A percentile compares a stretch with the other conserved stretches of the same genome.
These are phyloP conservation scores for Abrostola triplasia DNA, from an alignment of 2,888 invertebrate genomes.

Conservation along the genomic window DNA sequence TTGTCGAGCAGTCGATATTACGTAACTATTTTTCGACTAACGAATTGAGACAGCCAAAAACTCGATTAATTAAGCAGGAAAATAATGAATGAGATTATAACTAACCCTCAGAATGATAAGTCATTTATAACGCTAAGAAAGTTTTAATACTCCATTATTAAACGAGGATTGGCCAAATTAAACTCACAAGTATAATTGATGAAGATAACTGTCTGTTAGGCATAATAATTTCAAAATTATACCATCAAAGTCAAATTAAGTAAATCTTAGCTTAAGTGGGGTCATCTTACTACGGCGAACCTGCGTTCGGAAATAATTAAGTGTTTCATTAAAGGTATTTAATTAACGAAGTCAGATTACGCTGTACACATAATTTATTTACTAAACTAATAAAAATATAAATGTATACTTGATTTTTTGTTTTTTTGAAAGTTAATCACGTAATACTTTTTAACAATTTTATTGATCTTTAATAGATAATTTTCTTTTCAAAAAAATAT, in stretches of 20 bases:
- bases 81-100: constrained; percentile 8
- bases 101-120: constrained; percentile 9
- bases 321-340: too few species aligned
- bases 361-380: not conserved
- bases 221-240: constrained; percentile 34
- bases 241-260: constrained; percentile 47
- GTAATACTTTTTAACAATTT: too few species aligned
- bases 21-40: too few species aligned
- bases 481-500: too few species aligned
- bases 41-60: not conserved
- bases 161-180: constrained; percentile 42
- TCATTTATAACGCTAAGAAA: constrained; percentile 30
- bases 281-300: constrained; percentile 21
- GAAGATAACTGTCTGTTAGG: constrained; percentile 32
- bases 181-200: constrained; percentile 43
- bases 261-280: constrained; percentile 28
- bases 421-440: too few species aligned
- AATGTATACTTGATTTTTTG: too few species aligned
- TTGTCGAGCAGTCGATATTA: too few species aligned
- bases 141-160: constrained; percentile 22
- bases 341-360: not conserved
- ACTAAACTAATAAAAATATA: too few species aligned
- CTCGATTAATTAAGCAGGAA: not conserved
- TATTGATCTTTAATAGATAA: too few species aligned
- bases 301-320: constrained; percentile 18